A percentile compares a stretch with the other conserved stretches of the same genome.
phyloP scores from a whole-genome alignment of 2,113 vertebrate species.

The Plecotus auritus region DNA sequence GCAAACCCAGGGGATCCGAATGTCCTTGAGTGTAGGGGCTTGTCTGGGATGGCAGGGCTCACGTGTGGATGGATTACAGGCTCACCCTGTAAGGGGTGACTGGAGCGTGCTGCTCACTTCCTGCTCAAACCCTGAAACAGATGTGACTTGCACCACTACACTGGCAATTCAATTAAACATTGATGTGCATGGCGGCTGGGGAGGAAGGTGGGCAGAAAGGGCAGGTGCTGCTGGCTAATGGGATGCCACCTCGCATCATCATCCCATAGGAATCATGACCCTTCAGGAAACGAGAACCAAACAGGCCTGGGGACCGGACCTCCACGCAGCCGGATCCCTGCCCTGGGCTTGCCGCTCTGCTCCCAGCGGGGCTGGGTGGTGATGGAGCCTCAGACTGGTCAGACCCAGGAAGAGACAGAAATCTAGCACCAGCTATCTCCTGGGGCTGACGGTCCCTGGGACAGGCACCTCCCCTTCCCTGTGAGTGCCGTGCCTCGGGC shows the following conservation, averaged over 20 bases:
- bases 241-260: constrained; percentile 93
- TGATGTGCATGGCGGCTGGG: constrained; percentile 84
- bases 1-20: background rate
- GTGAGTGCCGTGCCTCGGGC: background rate
- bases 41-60: background rate
- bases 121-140: constrained; percentile 92
- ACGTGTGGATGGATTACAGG: background rate
- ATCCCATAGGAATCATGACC: constrained; percentile 86
- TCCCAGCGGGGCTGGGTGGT: background rate
- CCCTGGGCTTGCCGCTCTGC: background rate
- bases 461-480: background rate
- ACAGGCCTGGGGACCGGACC: constrained; percentile 85
- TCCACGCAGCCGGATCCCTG: constrained; percentile 53
- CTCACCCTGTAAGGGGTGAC: background rate
- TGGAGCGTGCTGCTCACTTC: constrained; percentile 54
- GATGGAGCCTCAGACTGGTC: background rate
- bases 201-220: constrained; percentile 83
- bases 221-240: constrained; percentile 71
- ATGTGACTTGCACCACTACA: constrained; percentile 91
- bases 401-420: background rate
- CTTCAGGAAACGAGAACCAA: constrained; percentile 86
- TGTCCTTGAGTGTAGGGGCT: background rate
- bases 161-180: constrained; percentile 95
- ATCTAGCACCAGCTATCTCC: background rate
- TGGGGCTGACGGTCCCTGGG: background rate